A percentile compares a stretch with the other conserved stretches of the same genome.
Conservation (phyloP, 2,797 vertebrate genomes). For the Denticeps clupeoides region DNA sequence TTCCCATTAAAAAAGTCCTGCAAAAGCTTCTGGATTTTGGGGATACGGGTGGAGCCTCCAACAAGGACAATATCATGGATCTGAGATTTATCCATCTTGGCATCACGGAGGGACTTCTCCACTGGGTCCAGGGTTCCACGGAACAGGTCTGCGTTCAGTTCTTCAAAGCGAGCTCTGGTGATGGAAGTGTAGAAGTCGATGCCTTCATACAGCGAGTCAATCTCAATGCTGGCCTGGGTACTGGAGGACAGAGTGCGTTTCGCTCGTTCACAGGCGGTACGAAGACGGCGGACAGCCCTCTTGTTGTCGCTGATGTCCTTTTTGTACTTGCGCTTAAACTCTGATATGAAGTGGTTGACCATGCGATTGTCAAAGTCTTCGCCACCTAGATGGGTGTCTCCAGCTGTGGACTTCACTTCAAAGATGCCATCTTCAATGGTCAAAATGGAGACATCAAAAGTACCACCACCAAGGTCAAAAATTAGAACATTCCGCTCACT, state of each 20-base stretch:
- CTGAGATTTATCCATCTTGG: slow-evolving; percentile 81
- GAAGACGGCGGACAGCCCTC: slow-evolving; percentile 75
- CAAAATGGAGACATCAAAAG: slow-evolving; percentile 86
- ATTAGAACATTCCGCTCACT: slow-evolving; percentile 80
- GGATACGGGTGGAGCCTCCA: slow-evolving; percentile 85
- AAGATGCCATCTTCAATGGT: slow-evolving; percentile 92
- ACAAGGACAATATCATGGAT: slow-evolving; percentile 83
- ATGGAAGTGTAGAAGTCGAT: slow-evolving; percentile 92
- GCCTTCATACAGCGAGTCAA: slow-evolving; percentile 86
- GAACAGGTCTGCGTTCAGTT: slow-evolving; percentile 83
- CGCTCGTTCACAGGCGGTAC: slow-evolving; percentile 80
- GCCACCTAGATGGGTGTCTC: slow-evolving; percentile 81
- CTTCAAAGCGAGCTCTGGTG: slow-evolving; percentile 82
- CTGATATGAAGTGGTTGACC: slow-evolving; percentile 84
- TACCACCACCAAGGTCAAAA: slow-evolving; percentile 85
- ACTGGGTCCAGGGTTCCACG: slow-evolving; percentile 83
- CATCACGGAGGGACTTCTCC: slow-evolving; percentile 80
- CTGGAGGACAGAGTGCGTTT: slow-evolving; percentile 85
- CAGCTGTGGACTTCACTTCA: slow-evolving; percentile 83
- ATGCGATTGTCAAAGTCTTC: slow-evolving; percentile 86
- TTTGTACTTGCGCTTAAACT: slow-evolving; percentile 88
- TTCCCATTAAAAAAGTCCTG: slow-evolving; percentile 92
- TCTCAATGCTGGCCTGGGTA: slow-evolving; percentile 86
- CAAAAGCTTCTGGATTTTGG: slow-evolving; percentile 87
- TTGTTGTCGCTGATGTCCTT: slow-evolving; percentile 90